These are phyloP conservation scores for Drosophila kurseongensis DNA, from an alignment of 1,140 invertebrate species.

Conservation along the genomic window DNA sequence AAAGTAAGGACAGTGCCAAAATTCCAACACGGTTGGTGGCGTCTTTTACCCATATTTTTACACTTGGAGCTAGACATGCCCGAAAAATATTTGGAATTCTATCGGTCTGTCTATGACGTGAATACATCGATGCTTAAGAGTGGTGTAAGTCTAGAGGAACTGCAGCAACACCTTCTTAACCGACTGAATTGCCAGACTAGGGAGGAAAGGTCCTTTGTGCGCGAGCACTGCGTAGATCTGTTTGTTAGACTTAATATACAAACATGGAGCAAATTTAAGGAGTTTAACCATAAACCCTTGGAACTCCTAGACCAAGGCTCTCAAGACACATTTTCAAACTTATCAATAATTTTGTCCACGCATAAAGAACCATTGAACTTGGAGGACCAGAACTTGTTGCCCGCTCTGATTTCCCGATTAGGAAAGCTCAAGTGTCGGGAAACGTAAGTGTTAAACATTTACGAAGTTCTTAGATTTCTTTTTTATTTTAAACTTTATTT, in stretches of 20 bases:
- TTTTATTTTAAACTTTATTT: not conserved
- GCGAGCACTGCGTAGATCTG: constrained; percentile 41
- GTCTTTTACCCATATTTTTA: constrained; percentile 40
- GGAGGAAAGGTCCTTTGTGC: constrained; percentile 58
- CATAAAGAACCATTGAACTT: constrained; percentile 23
- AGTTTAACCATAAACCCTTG: constrained; percentile 27
- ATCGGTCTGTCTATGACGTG: constrained; percentile 34
- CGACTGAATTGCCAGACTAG: constrained; percentile 46
- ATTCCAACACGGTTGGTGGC: constrained; percentile 58
- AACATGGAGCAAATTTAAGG: constrained; percentile 31
- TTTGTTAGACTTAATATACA: constrained; percentile 25
- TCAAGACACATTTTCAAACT: constrained; percentile 18
- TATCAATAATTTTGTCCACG: constrained; percentile 14
- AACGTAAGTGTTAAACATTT: constrained; percentile 25
- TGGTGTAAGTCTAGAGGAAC: not conserved
- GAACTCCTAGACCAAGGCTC: constrained; percentile 57
- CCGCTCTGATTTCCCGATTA: constrained; percentile 10
- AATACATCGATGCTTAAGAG: constrained; percentile 13
- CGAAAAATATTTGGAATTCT: constrained; percentile 35
- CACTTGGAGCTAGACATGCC: not conserved
- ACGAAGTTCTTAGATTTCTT: no score
- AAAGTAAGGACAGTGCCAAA: constrained; percentile 31
- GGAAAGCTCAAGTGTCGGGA: not conserved
- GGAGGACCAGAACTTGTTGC: constrained; percentile 22
- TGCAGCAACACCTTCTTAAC: constrained; percentile 47